Percentiles rank a stretch among this genome's conserved stretches.
phyloP scores from a whole-genome alignment of 2,888 invertebrate genomes.

The Troides helena region DNA sequence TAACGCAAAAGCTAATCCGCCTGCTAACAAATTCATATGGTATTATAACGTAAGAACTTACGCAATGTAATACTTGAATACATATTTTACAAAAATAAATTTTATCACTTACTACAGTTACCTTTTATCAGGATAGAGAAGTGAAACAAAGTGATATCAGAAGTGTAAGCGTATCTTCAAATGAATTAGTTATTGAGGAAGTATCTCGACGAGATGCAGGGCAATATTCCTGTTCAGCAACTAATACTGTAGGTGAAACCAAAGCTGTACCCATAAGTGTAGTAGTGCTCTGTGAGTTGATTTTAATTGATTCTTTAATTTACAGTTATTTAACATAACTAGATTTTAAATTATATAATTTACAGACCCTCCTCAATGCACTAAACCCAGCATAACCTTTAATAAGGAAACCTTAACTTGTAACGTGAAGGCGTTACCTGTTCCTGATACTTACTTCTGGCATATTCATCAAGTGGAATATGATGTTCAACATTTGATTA shows the following conservation, averaged over 20 bases:
- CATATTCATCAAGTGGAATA: constrained; percentile 46
- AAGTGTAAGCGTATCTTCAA: constrained; percentile 53
- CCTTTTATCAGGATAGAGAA: constrained; percentile 53
- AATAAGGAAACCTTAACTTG: constrained; percentile 64
- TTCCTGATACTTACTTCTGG: constrained; percentile 72
- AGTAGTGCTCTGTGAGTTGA: constrained; percentile 62
- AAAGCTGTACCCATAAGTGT: constrained; percentile 58
- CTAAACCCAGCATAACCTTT: constrained; percentile 56
- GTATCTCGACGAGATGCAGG: constrained; percentile 60
- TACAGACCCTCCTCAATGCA: constrained; percentile 71
- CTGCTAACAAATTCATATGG: constrained; percentile 64
- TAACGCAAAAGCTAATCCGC: constrained; percentile 71
- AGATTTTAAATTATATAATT: constrained; percentile 18
- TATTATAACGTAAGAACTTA: constrained; percentile 68
- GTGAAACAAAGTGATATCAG: constrained; percentile 60
- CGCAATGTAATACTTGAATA: not conserved
- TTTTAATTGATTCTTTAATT: not conserved
- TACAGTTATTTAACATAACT: not conserved
- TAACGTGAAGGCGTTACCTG: constrained; percentile 60
- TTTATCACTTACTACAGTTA: not conserved
- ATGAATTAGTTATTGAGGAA: constrained; percentile 55
- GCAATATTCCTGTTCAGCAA: constrained; percentile 64
- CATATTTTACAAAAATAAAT: not conserved
- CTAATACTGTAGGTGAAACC: constrained; percentile 63
- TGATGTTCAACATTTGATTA: constrained; percentile 67